phyloP scores from a whole-genome alignment of 1,140 invertebrate genomes.

The Gyrodactylus bullatarudis region DNA sequence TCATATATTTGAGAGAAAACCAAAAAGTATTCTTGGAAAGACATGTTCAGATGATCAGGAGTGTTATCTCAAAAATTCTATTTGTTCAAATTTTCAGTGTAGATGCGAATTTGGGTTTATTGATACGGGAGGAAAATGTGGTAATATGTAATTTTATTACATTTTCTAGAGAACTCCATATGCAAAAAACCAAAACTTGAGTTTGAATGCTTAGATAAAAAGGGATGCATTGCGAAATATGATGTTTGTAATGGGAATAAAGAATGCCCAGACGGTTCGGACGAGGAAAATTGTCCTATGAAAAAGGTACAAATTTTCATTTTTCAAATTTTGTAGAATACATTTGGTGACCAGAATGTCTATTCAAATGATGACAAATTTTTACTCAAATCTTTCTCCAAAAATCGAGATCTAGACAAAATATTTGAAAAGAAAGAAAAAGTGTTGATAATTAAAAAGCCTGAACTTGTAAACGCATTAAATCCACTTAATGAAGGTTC shows the following conservation, averaged over 20 bases:
- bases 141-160: background rate
- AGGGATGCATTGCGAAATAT: background rate
- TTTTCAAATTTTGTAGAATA: background rate
- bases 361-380: background rate
- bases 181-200: background rate
- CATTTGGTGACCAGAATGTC: background rate
- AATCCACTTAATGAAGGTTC: background rate
- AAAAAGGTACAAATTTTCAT: background rate
- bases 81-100: background rate
- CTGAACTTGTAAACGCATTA: background rate
- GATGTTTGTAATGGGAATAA: background rate
- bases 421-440: background rate
- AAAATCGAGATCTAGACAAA: background rate
- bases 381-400: background rate
- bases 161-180: background rate
- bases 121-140: background rate
- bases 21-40: background rate
- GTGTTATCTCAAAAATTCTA: background rate
- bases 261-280: background rate
- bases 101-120: background rate
- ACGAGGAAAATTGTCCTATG: background rate
- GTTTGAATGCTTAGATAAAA: background rate
- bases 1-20: no score
- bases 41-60: background rate
- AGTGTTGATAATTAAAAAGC: background rate